Evolutionary conservation across 2,888 invertebrate genomes (phyloP).

Genomic region (Lepidocyrtinus sp.): DNA sequence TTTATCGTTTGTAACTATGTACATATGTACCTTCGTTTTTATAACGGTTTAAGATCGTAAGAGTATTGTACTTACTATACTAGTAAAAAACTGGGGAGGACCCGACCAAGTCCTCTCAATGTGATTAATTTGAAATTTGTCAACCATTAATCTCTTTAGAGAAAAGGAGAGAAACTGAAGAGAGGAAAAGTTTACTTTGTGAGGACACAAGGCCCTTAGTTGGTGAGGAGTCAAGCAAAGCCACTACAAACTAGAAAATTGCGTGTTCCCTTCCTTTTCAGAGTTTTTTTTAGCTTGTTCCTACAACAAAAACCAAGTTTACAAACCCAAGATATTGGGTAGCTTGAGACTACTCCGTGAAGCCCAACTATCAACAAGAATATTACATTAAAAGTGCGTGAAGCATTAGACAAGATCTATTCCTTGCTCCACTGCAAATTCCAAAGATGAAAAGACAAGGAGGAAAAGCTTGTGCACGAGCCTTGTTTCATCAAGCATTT

Average conservation of each 20-base stretch:
- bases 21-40: too few relatives aligned
- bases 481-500: background rate
- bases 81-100: constrained; percentile 38
- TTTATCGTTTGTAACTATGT: too few relatives aligned
- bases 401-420: background rate
- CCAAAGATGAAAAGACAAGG: background rate
- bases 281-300: background rate
- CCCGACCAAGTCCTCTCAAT: constrained; percentile 38
- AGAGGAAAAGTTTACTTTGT: constrained; percentile 47
- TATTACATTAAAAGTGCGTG: background rate
- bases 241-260: constrained; percentile 47
- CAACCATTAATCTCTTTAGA: constrained; percentile 60
- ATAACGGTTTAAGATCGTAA: too few relatives aligned
- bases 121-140: constrained; percentile 64
- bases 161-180: constrained; percentile 18
- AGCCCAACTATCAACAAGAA: background rate
- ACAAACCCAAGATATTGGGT: background rate
- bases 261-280: constrained; percentile 29
- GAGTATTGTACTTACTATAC: too few relatives aligned
- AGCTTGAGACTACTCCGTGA: background rate
- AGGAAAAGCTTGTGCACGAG: too few relatives aligned
- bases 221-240: constrained; percentile 11
- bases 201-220: constrained; percentile 27
- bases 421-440: background rate
- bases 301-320: background rate